Evolutionary conservation across 2,797 vertebrate genomes (phyloP).

Genomic region (Sebastes melanostomus): DNA sequence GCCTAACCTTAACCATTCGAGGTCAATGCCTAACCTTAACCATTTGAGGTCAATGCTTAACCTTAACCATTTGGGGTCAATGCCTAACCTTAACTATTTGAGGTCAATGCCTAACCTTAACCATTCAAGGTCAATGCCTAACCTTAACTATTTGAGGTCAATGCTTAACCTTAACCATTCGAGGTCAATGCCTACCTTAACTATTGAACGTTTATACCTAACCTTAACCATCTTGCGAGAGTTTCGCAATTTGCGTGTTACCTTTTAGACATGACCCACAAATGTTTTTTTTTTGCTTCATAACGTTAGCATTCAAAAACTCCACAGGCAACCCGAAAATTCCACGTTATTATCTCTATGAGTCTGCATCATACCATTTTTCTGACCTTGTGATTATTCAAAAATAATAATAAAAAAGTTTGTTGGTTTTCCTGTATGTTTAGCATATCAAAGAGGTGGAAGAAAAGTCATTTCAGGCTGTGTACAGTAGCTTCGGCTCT

Average conservation of each 20-base stretch:
- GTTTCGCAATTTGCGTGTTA: no score
- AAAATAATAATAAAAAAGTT: neutral
- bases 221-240: no score
- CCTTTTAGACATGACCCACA: no score
- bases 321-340: neutral
- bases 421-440: neutral
- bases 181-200: no score
- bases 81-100: no score
- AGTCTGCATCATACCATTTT: neutral
- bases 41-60: rapidly evolving
- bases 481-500: slow-evolving; percentile 13
- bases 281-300: neutral
- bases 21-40: no score
- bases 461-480: slow-evolving; percentile 5
- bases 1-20: no score
- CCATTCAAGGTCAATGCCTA: no score
- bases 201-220: no score
- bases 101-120: no score
- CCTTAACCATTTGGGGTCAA: rapidly evolving
- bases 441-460: neutral
- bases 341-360: rapidly evolving
- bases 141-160: no score
- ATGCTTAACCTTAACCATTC: no score
- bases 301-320: neutral
- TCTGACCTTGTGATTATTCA: neutral